Evolutionary conservation across 2,888 invertebrate genomes (phyloP).

Genomic region (Lasioglossum pauxillum): DNA sequence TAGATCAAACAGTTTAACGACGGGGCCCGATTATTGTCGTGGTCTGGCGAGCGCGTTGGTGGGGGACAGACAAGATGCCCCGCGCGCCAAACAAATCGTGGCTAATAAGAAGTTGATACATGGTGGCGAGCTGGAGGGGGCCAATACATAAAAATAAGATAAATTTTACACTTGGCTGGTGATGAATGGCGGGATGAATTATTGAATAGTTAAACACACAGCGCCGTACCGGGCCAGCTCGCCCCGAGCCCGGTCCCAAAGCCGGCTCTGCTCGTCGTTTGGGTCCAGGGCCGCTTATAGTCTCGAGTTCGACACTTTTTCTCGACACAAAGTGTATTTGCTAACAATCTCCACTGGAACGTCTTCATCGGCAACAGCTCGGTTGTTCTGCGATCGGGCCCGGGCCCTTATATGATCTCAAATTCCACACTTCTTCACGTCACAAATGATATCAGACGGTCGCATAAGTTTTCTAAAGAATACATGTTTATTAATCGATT

Average conservation of each 20-base stretch:
- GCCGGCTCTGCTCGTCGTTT: slow-evolving; percentile 67
- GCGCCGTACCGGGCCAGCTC: slow-evolving; percentile 68
- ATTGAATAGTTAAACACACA: slow-evolving; percentile 82
- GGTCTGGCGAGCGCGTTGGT: slow-evolving; percentile 52
- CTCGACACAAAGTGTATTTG: neutral
- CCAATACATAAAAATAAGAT: slow-evolving; percentile 82
- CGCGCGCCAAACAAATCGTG: slow-evolving; percentile 79
- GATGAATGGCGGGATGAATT: slow-evolving; percentile 82
- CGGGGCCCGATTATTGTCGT: slow-evolving; percentile 29
- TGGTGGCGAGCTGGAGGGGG: slow-evolving; percentile 76
- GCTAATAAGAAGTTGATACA: slow-evolving; percentile 81
- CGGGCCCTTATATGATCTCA: slow-evolving; percentile 62
- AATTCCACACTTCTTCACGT: slow-evolving; percentile 15
- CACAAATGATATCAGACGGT: neutral
- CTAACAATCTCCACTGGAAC: neutral
- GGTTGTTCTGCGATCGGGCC: slow-evolving; percentile 59
- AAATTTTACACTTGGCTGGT: slow-evolving; percentile 80
- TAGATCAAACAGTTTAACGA: slow-evolving; percentile 31
- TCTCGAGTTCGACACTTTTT: slow-evolving; percentile 31
- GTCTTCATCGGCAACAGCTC: neutral
- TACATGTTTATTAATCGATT: too few relatives aligned
- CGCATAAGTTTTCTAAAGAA: too few relatives aligned
- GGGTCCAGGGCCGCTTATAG: slow-evolving; percentile 68
- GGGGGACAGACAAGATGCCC: slow-evolving; percentile 55
- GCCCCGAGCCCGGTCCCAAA: slow-evolving; percentile 53